Percentiles rank a stretch among this genome's conserved stretches.
phyloP scores from a whole-genome alignment of 1,140 invertebrate species.

The Musca domestica region DNA sequence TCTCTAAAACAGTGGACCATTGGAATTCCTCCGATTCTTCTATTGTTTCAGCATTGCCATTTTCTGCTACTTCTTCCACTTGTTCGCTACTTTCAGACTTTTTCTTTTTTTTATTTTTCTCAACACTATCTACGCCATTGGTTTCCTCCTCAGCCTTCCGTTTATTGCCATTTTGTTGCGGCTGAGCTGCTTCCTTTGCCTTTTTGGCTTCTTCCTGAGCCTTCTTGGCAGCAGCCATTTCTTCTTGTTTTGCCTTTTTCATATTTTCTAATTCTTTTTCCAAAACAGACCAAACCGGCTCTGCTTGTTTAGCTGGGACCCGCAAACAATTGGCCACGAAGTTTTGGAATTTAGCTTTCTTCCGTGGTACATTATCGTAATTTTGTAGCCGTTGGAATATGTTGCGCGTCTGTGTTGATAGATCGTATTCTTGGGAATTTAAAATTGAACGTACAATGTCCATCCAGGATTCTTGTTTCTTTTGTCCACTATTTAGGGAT shows the following conservation, averaged over 20 bases:
- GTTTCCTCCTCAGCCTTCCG: constrained; percentile 35
- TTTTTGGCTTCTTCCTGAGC: constrained; percentile 31
- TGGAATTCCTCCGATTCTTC: constrained; percentile 38
- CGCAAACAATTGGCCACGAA: constrained; percentile 66
- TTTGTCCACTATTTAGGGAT: constrained; percentile 79
- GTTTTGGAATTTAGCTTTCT: constrained; percentile 84
- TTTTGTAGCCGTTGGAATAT: constrained; percentile 72
- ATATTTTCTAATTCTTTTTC: constrained; percentile 64
- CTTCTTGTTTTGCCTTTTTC: constrained; percentile 48
- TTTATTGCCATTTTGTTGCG: constrained; percentile 24
- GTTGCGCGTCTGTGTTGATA: constrained; percentile 59
- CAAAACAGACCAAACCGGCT: constrained; percentile 68
- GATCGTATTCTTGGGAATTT: constrained; percentile 58
- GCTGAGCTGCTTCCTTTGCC: constrained; percentile 20
- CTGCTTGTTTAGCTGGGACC: constrained; percentile 59
- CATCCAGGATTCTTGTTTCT: constrained; percentile 87
- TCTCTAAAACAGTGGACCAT: constrained; percentile 22
- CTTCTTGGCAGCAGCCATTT: constrained; percentile 28
- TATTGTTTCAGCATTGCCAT: constrained; percentile 20
- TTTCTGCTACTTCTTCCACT: constrained; percentile 35
- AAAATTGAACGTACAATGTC: constrained; percentile 76
- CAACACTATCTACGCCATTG: constrained; percentile 41
- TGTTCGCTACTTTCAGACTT: constrained; percentile 27
- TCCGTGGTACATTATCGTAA: constrained; percentile 87
- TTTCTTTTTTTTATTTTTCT: constrained; percentile 55